Conservation (phyloP, 1,140 invertebrate genomes). For the Leucophenga varia region DNA sequence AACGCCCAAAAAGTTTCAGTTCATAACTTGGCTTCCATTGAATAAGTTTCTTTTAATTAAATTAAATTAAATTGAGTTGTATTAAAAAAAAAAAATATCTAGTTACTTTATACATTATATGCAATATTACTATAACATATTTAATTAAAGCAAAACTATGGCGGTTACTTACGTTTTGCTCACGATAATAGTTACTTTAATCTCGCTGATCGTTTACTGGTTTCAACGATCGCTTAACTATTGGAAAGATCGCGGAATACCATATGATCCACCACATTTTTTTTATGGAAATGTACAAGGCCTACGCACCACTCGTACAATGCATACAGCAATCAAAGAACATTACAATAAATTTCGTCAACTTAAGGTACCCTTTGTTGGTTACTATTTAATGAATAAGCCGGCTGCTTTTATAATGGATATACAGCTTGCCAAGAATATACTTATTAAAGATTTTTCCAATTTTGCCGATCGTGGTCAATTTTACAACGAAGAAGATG, state of each 20-base stretch:
- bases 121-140: too few species aligned
- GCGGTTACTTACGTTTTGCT: conserved; percentile 19
- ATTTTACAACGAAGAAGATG: conserved; percentile 57
- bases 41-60: too few species aligned
- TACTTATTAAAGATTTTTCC: conserved; percentile 64
- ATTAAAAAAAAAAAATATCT: too few species aligned
- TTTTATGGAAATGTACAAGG: conserved; percentile 45
- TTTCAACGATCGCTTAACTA: conserved; percentile 20
- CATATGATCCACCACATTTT: conserved; percentile 40
- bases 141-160: too few species aligned
- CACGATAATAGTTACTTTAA: conserved; percentile 16
- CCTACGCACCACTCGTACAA: conserved; percentile 17
- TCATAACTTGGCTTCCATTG: too few species aligned
- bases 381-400: conserved; percentile 33
- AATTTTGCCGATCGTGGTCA: conserved; percentile 61
- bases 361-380: conserved; percentile 31
- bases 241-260: conserved; percentile 54
- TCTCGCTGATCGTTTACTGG: conserved; percentile 14
- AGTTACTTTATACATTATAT: too few species aligned
- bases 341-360: conserved; percentile 37
- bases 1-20: too few species aligned
- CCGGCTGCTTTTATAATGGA: conserved; percentile 39
- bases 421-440: conserved; percentile 57
- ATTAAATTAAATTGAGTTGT: too few species aligned
- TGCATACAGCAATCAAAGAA: conserved; percentile 17